These are phyloP conservation scores for Thripadectes ignobilis DNA, from an alignment of 2,797 vertebrate genomes.

Conservation along the genomic window DNA sequence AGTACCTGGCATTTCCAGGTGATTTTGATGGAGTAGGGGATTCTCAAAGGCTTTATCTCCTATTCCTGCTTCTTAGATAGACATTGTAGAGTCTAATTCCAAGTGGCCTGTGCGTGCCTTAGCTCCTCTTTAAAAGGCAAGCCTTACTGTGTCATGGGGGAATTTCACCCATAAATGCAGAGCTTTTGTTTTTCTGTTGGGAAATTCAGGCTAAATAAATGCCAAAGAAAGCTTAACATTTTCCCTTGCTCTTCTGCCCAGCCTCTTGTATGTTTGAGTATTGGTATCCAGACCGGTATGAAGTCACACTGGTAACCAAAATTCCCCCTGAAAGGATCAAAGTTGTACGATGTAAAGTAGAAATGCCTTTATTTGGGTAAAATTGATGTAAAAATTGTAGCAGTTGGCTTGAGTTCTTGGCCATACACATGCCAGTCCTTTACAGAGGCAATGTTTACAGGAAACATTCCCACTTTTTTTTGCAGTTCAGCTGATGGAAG, in stretches of 20 bases:
- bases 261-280: not conserved
- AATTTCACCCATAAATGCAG: not conserved
- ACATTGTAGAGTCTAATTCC: not conserved
- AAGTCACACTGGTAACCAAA: not conserved
- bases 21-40: not conserved
- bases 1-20: not conserved
- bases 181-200: slow-evolving; percentile 30
- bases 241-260: slow-evolving; percentile 19
- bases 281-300: not conserved
- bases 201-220: slow-evolving; percentile 28
- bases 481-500: not conserved
- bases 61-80: not conserved
- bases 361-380: slow-evolving; percentile 27
- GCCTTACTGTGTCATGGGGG: not conserved
- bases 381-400: slow-evolving; percentile 5
- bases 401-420: not conserved
- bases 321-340: not conserved
- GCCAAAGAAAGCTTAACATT: slow-evolving; percentile 14
- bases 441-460: not conserved
- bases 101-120: not conserved
- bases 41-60: not conserved
- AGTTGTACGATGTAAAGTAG: not conserved
- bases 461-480: not conserved
- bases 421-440: not conserved
- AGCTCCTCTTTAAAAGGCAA: not conserved